Base-by-base conservation (phyloP, 2,797 vertebrate genomes). In the Balearica regulorum region DNA sequence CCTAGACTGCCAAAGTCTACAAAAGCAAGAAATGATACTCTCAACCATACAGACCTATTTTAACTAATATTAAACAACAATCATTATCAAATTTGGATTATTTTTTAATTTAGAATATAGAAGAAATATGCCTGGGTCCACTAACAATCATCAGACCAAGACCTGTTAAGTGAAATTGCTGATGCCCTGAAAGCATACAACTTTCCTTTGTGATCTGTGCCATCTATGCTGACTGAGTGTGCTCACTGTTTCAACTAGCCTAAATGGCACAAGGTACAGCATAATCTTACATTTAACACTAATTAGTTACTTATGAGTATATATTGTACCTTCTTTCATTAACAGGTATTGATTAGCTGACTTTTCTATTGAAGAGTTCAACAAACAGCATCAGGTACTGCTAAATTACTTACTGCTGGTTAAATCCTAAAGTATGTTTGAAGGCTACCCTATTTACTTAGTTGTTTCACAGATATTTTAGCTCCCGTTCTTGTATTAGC, bases 171-270 rank as follows among this genome's bases (percentile, higher is more conserved):
- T 41, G 44, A 78, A 90, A 81, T 2, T 64, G 31, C 24, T 76
- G 28, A 70, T 35, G 37, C 62, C 44, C n/a, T 88, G 44, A 80
- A 87, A 80, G 55, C 43, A 39, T 16, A 48, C 7, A 51, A 25
- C n/a, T 64, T 39, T 31, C 57, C n/a, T 88, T 55, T 35, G 39
- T 26, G 46, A 79, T 22, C 51, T 13, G 10, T 28, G 51, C 24
- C 16, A 80, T 25, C 24, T 13, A 3, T 10, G 33, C 65, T 49
- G 1, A 0, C 55, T 58, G 22, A 82, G 24, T 1, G 12, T 37
- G 21, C 22, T 73, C 43, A 10, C 18, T 53, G 16, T 35, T 92
- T 62, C 43, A 54, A 51, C 3, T 10, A 11, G 13, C 28, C 77
- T 75, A 54, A 87, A 66, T 5, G 13, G 22, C 39, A 55, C 25